Percentiles rank a stretch among this genome's conserved stretches.
Conservation (phyloP, 2,797 vertebrate genomes). For the Ataeniobius toweri region DNA sequence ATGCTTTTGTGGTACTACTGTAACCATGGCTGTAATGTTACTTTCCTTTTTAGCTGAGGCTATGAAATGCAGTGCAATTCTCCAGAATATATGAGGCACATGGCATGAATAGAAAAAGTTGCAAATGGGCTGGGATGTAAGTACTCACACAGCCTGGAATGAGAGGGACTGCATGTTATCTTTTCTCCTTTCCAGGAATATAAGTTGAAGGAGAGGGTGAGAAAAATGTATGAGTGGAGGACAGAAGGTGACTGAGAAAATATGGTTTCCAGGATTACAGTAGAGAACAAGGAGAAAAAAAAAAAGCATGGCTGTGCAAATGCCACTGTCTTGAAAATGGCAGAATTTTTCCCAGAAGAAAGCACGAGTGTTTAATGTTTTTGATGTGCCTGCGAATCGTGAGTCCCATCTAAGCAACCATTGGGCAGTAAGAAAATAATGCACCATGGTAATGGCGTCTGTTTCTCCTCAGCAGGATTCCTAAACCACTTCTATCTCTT, state of each 20-base stretch:
- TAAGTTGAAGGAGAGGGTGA: slow-evolving; percentile 27
- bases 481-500: slow-evolving; percentile 25
- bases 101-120: slow-evolving; percentile 35
- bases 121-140: slow-evolving; percentile 21
- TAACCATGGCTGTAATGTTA: slow-evolving; percentile 10
- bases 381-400: slow-evolving; percentile 36
- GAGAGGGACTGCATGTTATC: slow-evolving; percentile 38
- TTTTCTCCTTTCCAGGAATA: slow-evolving; percentile 19
- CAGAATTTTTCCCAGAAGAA: slow-evolving; percentile 44
- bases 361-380: slow-evolving; percentile 59
- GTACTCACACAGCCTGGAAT: slow-evolving; percentile 23
- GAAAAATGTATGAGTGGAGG: slow-evolving; percentile 26
- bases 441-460: slow-evolving; percentile 53
- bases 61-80: slow-evolving; percentile 28
- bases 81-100: slow-evolving; percentile 16
- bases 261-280: slow-evolving; percentile 58
- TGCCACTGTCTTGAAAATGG: slow-evolving; percentile 56
- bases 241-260: slow-evolving; percentile 57
- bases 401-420: slow-evolving; percentile 51
- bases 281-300: slow-evolving; percentile 50
- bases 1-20: slow-evolving; percentile 17
- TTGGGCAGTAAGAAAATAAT: slow-evolving; percentile 55
- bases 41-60: slow-evolving; percentile 13
- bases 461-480: slow-evolving; percentile 37
- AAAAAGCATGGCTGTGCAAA: slow-evolving; percentile 64